phyloP scores from a whole-genome alignment of 2,888 invertebrate species.

The Nysson spinosus region DNA sequence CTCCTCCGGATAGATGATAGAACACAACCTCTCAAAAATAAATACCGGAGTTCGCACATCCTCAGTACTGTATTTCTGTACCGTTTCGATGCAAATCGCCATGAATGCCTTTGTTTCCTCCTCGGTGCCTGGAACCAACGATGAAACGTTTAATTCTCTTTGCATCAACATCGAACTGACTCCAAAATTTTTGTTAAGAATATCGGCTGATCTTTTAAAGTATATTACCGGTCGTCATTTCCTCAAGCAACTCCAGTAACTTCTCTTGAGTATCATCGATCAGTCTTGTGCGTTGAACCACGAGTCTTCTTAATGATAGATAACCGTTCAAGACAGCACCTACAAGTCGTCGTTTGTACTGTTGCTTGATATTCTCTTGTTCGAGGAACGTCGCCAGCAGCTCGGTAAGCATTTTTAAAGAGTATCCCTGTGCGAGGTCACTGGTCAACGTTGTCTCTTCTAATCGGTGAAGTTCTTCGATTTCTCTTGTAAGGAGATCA shows the following conservation, averaged over 20 bases:
- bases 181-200: no score
- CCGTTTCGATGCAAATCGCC: slow-evolving; percentile 97
- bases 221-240: slow-evolving; percentile 97
- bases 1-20: slow-evolving; percentile 98
- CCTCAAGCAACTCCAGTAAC: slow-evolving; percentile 93
- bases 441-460: slow-evolving; percentile 96
- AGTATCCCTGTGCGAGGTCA: slow-evolving; percentile 95
- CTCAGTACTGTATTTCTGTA: slow-evolving; percentile 92
- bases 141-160: no score
- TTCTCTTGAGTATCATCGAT: slow-evolving; percentile 98
- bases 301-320: slow-evolving; percentile 91
- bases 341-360: slow-evolving; percentile 92
- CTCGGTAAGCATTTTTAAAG: slow-evolving; percentile 93
- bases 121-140: slow-evolving; percentile 81
- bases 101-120: slow-evolving; percentile 98
- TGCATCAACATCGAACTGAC: no score
- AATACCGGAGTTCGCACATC: slow-evolving; percentile 98
- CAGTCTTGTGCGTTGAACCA: slow-evolving; percentile 95
- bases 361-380: slow-evolving; percentile 90
- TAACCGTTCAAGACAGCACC: slow-evolving; percentile 96
- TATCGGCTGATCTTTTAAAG: no score
- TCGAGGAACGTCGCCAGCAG: slow-evolving; percentile 92
- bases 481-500: slow-evolving; percentile 91
- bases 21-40: slow-evolving; percentile 97
- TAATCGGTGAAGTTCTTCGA: slow-evolving; percentile 90